These are phyloP conservation scores for Spodoptera litura DNA, from an alignment of 1,140 invertebrate species.

Conservation along the genomic window DNA sequence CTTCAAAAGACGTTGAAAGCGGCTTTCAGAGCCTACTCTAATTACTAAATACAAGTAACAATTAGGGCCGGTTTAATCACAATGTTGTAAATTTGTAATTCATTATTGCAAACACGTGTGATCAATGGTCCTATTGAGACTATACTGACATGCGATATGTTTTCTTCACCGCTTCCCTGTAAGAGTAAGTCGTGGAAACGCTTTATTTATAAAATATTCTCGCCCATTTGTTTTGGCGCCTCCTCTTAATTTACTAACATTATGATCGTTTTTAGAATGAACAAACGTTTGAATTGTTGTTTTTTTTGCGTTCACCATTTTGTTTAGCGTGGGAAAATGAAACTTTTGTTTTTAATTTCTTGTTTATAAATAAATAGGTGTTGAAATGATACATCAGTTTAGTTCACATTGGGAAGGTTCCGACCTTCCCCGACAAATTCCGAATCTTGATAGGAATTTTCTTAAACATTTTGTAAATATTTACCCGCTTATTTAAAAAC, in stretches of 20 bases:
- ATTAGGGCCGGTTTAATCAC: constrained; percentile 24
- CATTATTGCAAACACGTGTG: constrained; percentile 46
- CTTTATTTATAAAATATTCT: constrained; percentile 33
- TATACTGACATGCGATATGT: constrained; percentile 56
- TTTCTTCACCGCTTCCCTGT: constrained; percentile 54
- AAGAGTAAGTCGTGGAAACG: constrained; percentile 57
- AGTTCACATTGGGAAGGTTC: no score
- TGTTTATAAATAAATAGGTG: no score
- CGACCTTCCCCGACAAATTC: no score
- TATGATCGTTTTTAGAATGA: background rate
- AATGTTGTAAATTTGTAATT: constrained; percentile 38
- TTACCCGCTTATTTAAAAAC: no score
- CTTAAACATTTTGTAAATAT: no score
- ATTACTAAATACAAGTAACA: constrained; percentile 40
- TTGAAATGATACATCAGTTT: no score
- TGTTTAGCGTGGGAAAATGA: no score
- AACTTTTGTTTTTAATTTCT: no score
- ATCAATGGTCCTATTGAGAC: constrained; percentile 61
- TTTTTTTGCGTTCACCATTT: no score
- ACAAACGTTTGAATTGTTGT: no score
- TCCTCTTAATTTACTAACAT: constrained; percentile 20
- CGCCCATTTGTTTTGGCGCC: constrained; percentile 37
- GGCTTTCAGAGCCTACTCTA: constrained; percentile 9
- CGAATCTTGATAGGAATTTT: no score
- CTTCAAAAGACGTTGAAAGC: background rate